phyloP scores from a whole-genome alignment of 2,888 invertebrate genomes.

The Acanthosepion lycidas region DNA sequence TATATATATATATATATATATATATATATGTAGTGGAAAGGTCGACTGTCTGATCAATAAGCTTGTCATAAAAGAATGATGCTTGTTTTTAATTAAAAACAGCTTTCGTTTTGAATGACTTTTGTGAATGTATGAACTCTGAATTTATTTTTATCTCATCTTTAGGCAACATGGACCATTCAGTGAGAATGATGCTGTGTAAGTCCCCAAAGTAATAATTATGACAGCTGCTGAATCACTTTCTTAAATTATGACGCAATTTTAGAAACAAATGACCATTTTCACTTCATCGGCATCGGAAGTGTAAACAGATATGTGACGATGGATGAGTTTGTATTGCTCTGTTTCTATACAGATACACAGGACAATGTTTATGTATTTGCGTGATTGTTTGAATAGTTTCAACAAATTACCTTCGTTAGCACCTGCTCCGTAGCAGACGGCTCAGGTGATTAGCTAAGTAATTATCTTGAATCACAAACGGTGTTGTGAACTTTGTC shows the following conservation, averaged over 20 bases:
- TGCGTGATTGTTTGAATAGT: not conserved
- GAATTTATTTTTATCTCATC: too few relatives aligned
- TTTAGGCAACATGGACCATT: not conserved
- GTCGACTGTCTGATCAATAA: too few relatives aligned
- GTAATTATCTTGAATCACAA: not conserved
- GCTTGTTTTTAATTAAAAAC: too few relatives aligned
- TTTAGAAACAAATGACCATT: not conserved
- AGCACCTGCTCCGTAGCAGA: not conserved
- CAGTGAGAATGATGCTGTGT: not conserved
- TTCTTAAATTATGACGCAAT: not conserved
- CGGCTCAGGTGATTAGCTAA: not conserved
- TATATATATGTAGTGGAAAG: too few relatives aligned
- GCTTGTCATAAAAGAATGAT: too few relatives aligned
- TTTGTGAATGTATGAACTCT: too few relatives aligned
- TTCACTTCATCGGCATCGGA: not conserved
- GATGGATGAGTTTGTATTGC: not conserved
- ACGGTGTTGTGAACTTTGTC: not conserved
- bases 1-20: too few relatives aligned
- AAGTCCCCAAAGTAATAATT: not conserved
- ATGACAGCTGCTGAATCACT: not conserved
- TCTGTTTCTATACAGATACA: not conserved
- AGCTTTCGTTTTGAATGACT: too few relatives aligned
- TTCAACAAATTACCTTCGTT: not conserved
- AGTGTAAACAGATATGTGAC: not conserved
- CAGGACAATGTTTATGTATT: not conserved